Conservation (phyloP, 2,797 vertebrate species). For the Mallotus villosus region DNA sequence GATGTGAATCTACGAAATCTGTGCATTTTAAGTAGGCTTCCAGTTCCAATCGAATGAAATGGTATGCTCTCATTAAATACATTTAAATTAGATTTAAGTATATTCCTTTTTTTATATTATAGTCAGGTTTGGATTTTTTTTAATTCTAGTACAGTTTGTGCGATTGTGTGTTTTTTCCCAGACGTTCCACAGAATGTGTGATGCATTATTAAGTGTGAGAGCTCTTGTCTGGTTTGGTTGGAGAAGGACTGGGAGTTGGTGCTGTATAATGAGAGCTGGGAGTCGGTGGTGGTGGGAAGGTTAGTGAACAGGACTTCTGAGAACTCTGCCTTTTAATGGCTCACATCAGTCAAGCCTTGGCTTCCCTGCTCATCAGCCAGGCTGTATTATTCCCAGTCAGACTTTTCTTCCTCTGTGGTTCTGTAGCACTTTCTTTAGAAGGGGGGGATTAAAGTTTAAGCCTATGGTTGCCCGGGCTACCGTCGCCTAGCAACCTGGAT, state of each 20-base stretch:
- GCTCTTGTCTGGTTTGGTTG: constrained; percentile 11
- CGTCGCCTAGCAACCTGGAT: constrained; percentile 64
- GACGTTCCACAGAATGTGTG: neutral
- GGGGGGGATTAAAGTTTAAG: constrained; percentile 59
- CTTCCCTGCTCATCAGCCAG: constrained; percentile 36
- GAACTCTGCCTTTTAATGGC: constrained; percentile 32
- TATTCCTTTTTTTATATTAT: neutral
- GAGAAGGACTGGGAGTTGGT: neutral
- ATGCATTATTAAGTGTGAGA: neutral
- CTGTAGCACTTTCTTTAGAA: constrained; percentile 51
- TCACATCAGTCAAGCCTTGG: constrained; percentile 20
- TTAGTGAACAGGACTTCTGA: constrained; percentile 12
- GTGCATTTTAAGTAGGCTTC: too few relatives aligned
- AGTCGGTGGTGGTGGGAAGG: constrained; percentile 2
- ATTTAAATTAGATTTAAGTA: too few relatives aligned
- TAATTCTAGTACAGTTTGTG: neutral
- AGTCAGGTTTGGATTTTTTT: neutral
- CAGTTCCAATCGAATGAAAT: too few relatives aligned
- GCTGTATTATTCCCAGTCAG: constrained; percentile 33
- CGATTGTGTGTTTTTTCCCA: neutral
- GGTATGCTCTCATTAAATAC: too few relatives aligned
- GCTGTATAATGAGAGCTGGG: constrained; percentile 12
- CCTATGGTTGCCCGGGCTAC: constrained; percentile 49
- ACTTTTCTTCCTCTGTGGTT: constrained; percentile 17
- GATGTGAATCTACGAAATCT: too few relatives aligned